Evolutionary conservation across 2,888 invertebrate genomes (phyloP), one percentile per base, ranked within the genome.

Genomic region (Limnephilus lunatus): DNA sequence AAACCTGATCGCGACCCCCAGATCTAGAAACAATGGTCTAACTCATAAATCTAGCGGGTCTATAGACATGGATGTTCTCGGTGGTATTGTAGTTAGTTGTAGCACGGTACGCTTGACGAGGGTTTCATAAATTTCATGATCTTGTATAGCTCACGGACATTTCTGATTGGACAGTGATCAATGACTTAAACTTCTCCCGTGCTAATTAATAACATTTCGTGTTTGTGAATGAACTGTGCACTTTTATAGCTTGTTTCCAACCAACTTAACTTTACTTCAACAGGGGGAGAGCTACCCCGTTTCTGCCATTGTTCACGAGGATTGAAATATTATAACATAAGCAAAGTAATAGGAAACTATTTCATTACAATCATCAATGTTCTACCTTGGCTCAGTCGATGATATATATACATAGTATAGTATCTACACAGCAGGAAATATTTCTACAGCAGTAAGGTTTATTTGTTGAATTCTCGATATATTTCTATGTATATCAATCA

Each of bases 161-260:
- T 89, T 30, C 81, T 81, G 89, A 89, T 89, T 89, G 81, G 81
- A 89, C 89, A 25, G 80, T 89, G 89, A 89, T 89, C 89, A 89
- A 89, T 81, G 89, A 39, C 89, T 89, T 81, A 30, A 30, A 89
- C 89, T 88, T 89, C 30, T 81, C 25, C 44, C 81, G 44, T 15
- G 89, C 32, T 89, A 89, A 81, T 89, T 81, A 81, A 81, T 89
- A 89, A 81, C 89, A 35, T 31, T n/a, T 30, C 81, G 12, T 25
- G 86, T 44, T 44, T 32, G 68, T 35, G 88, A 39, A 35, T 31
- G n/a, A 88, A 31, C 68, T 86, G 30, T n/a, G 86, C 44, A 86
- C 25, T 86, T 86, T 86, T 44, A 86, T 44, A 25, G 86, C 25
- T 68, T 68, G 68, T 68, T 68, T 68, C n/a, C 68, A 68, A n/a